phyloP scores from a whole-genome alignment of 2,888 invertebrate species.

The Drosophila siamana region DNA sequence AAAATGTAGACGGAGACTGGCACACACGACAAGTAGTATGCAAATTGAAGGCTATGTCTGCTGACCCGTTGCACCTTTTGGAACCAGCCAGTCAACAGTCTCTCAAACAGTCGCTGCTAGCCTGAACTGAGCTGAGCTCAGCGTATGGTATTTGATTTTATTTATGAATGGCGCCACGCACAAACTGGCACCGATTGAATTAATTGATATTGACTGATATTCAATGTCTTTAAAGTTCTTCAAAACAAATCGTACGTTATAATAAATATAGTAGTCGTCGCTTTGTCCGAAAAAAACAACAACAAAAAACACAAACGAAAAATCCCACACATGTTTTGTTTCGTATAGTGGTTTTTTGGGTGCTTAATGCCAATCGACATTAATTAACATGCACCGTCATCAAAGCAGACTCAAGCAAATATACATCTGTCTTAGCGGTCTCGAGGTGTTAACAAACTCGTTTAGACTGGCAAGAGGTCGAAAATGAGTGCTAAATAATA shows the following conservation, averaged over 20 bases:
- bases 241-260: constrained; percentile 63
- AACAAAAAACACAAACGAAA: constrained; percentile 6
- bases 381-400: constrained; percentile 59
- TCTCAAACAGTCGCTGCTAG: constrained; percentile 8
- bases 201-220: constrained; percentile 44
- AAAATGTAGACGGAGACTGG: constrained; percentile 20
- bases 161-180: constrained; percentile 72
- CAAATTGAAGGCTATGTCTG: constrained; percentile 50
- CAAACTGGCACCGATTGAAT: constrained; percentile 66
- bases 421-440: constrained; percentile 13
- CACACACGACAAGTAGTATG: constrained; percentile 17
- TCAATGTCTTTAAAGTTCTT: constrained; percentile 61
- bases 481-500: constrained; percentile 36
- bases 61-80: constrained; percentile 44
- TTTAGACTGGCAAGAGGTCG: constrained; percentile 47
- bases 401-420: constrained; percentile 24
- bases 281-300: constrained; percentile 9
- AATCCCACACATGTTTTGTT: constrained; percentile 15
- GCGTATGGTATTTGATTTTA: constrained; percentile 19
- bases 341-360: constrained; percentile 21
- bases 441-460: constrained; percentile 67
- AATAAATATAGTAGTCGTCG: constrained; percentile 25
- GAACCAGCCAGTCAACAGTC: constrained; percentile 13
- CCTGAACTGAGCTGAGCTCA: background rate
- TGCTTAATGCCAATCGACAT: constrained; percentile 38